Evolutionary conservation across 2,113 vertebrate genomes (phyloP).

Genomic region (Platycercus adscitus): DNA sequence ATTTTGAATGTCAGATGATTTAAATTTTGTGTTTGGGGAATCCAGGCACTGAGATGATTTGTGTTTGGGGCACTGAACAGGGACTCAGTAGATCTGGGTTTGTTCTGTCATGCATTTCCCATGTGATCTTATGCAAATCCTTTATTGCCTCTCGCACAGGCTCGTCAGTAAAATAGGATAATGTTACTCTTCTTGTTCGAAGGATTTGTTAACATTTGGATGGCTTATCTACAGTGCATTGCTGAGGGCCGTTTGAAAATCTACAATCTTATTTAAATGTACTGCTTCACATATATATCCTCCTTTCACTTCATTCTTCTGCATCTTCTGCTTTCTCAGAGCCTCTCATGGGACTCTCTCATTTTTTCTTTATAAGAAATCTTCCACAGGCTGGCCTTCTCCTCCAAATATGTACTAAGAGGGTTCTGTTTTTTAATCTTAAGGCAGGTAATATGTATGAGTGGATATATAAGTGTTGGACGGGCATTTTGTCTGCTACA

Average conservation of each 20-base stretch:
- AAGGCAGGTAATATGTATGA: background rate
- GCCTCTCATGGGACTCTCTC: background rate
- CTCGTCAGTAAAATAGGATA: background rate
- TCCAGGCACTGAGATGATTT: constrained; percentile 32
- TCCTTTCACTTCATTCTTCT: background rate
- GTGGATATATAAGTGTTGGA: background rate
- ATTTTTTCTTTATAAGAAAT: background rate
- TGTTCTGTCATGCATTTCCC: constrained; percentile 38
- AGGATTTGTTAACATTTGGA: constrained; percentile 17
- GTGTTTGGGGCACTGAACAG: constrained; percentile 4
- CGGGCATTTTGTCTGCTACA: background rate
- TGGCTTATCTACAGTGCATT: background rate
- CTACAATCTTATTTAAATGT: constrained; percentile 10
- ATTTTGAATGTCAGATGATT: constrained; percentile 41
- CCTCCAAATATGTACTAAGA: background rate
- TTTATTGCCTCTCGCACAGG: background rate
- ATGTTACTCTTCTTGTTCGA: background rate
- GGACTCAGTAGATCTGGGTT: background rate
- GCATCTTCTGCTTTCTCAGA: background rate
- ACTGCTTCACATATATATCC: background rate
- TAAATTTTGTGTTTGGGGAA: constrained; percentile 58
- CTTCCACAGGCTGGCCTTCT: background rate
- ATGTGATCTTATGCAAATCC: constrained; percentile 47
- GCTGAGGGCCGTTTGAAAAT: constrained; percentile 15
- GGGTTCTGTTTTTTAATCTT: background rate